Evolutionary conservation across 37 sponge, comb jelly and placozoan species (phyloP).

Genomic region (Diacarnus erythraeanus): DNA sequence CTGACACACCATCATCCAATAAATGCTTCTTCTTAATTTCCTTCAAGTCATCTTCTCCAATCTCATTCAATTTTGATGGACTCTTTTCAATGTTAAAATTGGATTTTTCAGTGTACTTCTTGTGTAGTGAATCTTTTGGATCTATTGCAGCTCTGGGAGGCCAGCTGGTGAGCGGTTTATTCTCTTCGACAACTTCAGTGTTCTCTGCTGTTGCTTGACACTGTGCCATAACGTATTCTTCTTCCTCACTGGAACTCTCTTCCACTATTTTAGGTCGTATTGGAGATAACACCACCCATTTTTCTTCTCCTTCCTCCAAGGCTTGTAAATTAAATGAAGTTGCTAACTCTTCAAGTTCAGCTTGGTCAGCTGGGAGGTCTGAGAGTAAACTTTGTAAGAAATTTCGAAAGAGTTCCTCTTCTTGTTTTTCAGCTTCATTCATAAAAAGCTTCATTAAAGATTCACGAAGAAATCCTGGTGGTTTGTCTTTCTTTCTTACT

Average conservation of each 20-base stretch:
- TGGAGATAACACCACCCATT: conserved; percentile 13
- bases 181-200: not conserved
- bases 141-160: conserved; percentile 35
- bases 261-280: not conserved
- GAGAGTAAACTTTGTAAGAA: conserved; percentile 6
- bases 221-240: not conserved
- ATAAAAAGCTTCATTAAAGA: conserved; percentile 22
- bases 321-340: not conserved
- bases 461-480: not conserved
- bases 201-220: not conserved
- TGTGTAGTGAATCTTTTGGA: not conserved
- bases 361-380: conserved; percentile 13
- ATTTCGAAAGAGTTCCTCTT: not conserved
- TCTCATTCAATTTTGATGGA: not conserved
- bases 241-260: not conserved
- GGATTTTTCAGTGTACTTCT: not conserved
- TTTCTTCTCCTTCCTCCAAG: conserved; percentile 2
- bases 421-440: not conserved
- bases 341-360: conserved; percentile 9
- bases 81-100: not conserved
- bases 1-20: not conserved
- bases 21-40: conserved; percentile 23
- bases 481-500: conserved; percentile 12
- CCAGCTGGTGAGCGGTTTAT: conserved; percentile 33
- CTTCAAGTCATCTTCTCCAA: conserved; percentile 15